Evolutionary conservation across 2,113 vertebrate species (phyloP), one percentile per base, ranked within the genome.

Genomic region (Paracanthobrama guichenoti): DNA sequence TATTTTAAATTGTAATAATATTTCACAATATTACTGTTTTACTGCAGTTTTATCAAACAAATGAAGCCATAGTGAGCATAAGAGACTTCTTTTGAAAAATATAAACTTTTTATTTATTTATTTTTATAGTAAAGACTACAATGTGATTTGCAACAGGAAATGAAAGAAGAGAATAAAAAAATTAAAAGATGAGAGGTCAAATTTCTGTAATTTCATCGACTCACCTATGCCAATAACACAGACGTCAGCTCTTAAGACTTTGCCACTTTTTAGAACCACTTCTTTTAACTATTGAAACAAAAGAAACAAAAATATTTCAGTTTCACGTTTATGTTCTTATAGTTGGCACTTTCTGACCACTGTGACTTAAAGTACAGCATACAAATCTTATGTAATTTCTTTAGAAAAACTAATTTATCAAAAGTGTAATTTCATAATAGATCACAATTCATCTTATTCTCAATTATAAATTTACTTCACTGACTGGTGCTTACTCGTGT

Each of bases 181-280:
- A 55, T 5, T 1, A 0, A 7, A 28, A 28, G n/a, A 62, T 1
- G 6, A 44, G 1, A 31, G 78, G 76, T 12, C 0, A 6, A 9
- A 26, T 26, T 18, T 50, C 13, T 18, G 18, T 69, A 14, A 73
- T 26, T 60, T 72, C 10, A 60, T 13, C 28, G 48, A 85, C 93
- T 96, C 92, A 98, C 98, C 98, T 50, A 96, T 94, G 85, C 98
- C 97, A 0, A 99, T 96, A 35, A 99, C 96, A 7, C 98, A 99
- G 79, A 98, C 97, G 0, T 99, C 98, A 0, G 98, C 98, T 0
- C 98, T 92, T 69, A 99, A 93, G 2, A 99, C 95, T 86, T 99
- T 99, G 62, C 98, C 96, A 3, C 98, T 99, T 92, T 98, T 99
- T 92, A 99, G 92, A n/a, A 98, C 96, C 2, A 99, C 98, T 88